Evolutionary conservation across 2,797 vertebrate species (phyloP), one percentile per base, ranked within the genome.

Genomic region (Neostethus bicornis): DNA sequence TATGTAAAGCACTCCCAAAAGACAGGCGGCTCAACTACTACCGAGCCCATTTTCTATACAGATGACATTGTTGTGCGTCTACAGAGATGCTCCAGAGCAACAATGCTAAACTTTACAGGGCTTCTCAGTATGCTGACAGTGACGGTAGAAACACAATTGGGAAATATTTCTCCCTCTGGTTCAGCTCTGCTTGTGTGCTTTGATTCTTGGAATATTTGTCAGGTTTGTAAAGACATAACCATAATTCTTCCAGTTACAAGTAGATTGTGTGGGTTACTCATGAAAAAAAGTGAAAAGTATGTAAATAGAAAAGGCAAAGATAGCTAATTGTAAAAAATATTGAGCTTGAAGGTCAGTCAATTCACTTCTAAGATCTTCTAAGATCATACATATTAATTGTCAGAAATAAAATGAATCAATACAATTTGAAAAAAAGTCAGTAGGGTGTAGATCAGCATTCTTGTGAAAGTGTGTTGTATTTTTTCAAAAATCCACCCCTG

Each of bases 61-160:
- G 21, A 54, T 24, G 19, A 46, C 58, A 61, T 23, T 43, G 34
- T 25, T 28, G 66, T 61, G 58, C 11, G 26, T 66, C 56, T 64
- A 54, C 73, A 44, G 53, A 76, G 47, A 43, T 43, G 34, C 44
- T 61, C 57, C 26, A 59, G 46, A 61, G 53, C 66, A 69, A 77
- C 66, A 57, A 54, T 28, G 60, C 39, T 37, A 59, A 39, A 56
- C 66, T 60, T 66, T 60, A 55, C 31, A 49, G 35, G 9, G 29
- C 39, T 43, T 46, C 38, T 38, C 52, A 24, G 13, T 20, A 26
- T 52, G 38, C 35, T 35, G 39, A 46, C 56, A 25, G 42, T 49
- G 63, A 23, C 49, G 50, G 43, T 62, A 58, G 26, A 47, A 56
- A 48, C 57, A 34, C 42, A 39, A n/a, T 4, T 65, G 39, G n/a